A percentile compares a stretch with the other conserved stretches of the same genome.
phyloP scores from a whole-genome alignment of 1,140 invertebrate species.

The Uloborus diversus region DNA sequence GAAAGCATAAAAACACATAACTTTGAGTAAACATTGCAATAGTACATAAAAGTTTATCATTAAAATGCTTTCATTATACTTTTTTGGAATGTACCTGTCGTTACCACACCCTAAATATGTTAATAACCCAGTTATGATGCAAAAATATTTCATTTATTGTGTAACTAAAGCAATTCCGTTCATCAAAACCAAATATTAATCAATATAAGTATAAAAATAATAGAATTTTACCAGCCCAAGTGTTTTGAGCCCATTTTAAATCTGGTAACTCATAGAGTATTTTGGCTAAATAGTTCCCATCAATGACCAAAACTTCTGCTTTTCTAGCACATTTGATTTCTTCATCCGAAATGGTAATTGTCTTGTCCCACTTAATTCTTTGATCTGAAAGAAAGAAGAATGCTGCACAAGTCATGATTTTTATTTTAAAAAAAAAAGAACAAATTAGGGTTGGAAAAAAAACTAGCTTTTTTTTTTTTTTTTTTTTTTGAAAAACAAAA shows the following conservation, averaged over 20 bases:
- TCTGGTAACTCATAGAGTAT: conserved; percentile 37
- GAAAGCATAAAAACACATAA: too few relatives aligned
- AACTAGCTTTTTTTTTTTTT: background rate
- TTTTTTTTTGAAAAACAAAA: background rate
- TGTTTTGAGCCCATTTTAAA: conserved; percentile 44
- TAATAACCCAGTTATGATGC: too few relatives aligned
- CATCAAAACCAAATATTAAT: background rate
- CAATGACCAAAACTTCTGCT: conserved; percentile 30
- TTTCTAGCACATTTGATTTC: conserved; percentile 1
- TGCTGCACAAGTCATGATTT: too few relatives aligned
- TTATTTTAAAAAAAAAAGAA: background rate
- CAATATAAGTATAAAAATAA: background rate
- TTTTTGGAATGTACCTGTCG: too few relatives aligned
- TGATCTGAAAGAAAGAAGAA: conserved; percentile 28
- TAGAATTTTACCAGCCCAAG: conserved; percentile 39
- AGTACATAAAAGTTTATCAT: too few relatives aligned
- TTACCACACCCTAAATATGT: too few relatives aligned
- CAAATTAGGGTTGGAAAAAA: background rate
- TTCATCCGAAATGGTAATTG: conserved; percentile 20
- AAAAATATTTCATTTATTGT: too few relatives aligned
- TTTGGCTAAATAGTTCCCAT: conserved; percentile 10
- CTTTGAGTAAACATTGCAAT: too few relatives aligned
- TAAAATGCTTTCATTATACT: too few relatives aligned
- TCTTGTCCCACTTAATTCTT: conserved; percentile 12
- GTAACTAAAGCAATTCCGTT: too few relatives aligned